Percentiles rank a stretch among this genome's conserved stretches.
Conservation (phyloP, 1,140 invertebrate genomes). For the Drosophila ercepeae region DNA sequence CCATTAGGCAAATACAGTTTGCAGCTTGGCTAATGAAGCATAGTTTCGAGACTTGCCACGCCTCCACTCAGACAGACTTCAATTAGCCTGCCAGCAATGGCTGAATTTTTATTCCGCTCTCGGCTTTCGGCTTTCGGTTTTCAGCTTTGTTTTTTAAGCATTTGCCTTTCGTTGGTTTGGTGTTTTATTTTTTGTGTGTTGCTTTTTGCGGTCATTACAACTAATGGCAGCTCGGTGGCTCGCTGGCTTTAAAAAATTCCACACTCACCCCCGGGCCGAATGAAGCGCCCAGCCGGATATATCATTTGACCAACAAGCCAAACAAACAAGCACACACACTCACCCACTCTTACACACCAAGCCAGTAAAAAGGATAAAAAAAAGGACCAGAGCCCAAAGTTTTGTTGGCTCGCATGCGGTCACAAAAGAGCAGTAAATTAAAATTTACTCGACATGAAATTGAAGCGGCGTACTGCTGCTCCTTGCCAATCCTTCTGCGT, state of each 20-base stretch:
- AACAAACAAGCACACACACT: slow-evolving; percentile 29
- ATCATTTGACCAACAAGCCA: slow-evolving; percentile 69
- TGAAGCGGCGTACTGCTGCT: slow-evolving; percentile 47
- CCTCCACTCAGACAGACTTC: slow-evolving; percentile 44
- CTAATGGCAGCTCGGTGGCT: slow-evolving; percentile 57
- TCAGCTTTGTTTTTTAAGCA: slow-evolving; percentile 38
- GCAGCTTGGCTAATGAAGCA: slow-evolving; percentile 64
- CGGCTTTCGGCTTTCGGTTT: slow-evolving; percentile 15
- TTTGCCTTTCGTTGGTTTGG: slow-evolving; percentile 1
- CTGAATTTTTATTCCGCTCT: slow-evolving; percentile 40
- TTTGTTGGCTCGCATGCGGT: slow-evolving; percentile 70
- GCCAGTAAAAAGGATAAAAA: slow-evolving; percentile 22
- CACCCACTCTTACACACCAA: not conserved
- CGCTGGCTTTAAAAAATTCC: slow-evolving; percentile 44
- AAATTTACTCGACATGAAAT: slow-evolving; percentile 80
- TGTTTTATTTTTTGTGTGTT: slow-evolving; percentile 10
- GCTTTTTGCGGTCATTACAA: slow-evolving; percentile 60
- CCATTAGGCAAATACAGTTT: slow-evolving; percentile 71
- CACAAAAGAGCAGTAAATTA: slow-evolving; percentile 80
- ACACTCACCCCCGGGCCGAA: slow-evolving; percentile 35
- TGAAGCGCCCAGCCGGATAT: slow-evolving; percentile 53
- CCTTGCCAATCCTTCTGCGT: slow-evolving; percentile 10
- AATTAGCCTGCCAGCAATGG: slow-evolving; percentile 60
- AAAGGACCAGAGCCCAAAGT: slow-evolving; percentile 44
- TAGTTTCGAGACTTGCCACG: slow-evolving; percentile 62